Evolutionary conservation across 2,113 vertebrate species (phyloP), one percentile per base, ranked within the genome.

Genomic region (Neolamprologus modestus): DNA sequence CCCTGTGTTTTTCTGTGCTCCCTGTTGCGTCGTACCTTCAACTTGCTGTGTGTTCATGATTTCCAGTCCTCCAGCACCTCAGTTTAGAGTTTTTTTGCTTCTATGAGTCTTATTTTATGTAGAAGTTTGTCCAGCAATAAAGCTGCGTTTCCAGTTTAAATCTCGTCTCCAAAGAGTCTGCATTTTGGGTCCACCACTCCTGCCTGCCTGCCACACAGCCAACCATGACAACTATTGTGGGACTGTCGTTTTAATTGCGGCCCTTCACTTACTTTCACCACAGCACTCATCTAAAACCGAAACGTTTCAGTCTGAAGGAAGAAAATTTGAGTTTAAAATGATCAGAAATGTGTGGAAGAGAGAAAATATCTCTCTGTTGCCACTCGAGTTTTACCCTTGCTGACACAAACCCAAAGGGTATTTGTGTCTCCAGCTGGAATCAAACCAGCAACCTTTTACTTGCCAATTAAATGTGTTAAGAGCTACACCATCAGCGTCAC

Each of bases 261-360:
- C 9, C 9, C 14, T 76, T 47, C 4, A 17, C 14, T 76, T 28
- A 76, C 71, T 76, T 47, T 47, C 71, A 47, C 6, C 0, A 10
- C 4, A 0, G 0, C 40, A 3, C 37, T 71, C 2, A 42, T 73
- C 40, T 45, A 17, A 73, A 73, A 0, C 6, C 37, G 2, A 71
- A 71, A 71, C 1, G 0, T 66, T 37, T 66, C 10, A 37, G 8
- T 26, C n/a, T 28, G 14, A 45, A 26, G 12, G 21, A 73, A 76
- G 13, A 28, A 76, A 31, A 5, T 5, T 50, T 17, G 40, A 28
- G 24, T 5, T 28, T 17, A 47, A 76, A 76, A 47, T 10, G 3
- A 76, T 3, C 42, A 50, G 42, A 50, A 76, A 78, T 50, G 71
- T 31, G 9, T 31, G 42, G 16, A 0, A 12, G 33, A 66, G 61